Base-by-base conservation (phyloP, 2,888 invertebrate genomes). In the Aricia artaxerxes region DNA sequence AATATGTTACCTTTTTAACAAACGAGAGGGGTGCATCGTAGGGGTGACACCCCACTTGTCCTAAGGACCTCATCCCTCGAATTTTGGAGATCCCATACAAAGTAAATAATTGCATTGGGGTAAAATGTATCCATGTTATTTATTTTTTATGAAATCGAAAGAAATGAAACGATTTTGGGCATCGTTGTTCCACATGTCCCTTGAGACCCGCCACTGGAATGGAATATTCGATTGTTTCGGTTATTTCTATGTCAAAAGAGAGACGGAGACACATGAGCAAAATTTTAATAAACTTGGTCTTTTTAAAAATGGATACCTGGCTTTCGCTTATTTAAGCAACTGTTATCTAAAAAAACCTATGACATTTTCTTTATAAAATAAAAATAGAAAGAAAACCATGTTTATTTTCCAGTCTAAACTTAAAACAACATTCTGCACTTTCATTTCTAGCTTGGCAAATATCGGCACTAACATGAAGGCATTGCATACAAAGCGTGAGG, bases 31-130 rank as follows among this genome's bases (percentile, higher is more conserved):
- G 31, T 24, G 35, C 75, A 53, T 31, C 6, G 49, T 79, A 78
- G 78, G 81, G 81, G 82, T 78, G 82, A 76, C 80, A 80, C 81
- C 82, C 82, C 78, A 80, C 81, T 79, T 78, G 61, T 79, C 16
- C 78, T 73, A 16, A 38, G 61, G 79, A 77, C 78, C 80, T 78
- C 61, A 53, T 38, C 76, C 81, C 79, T 38, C 73, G 44, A 24
- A 69, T 73, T 80, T 57, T 61, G 60, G 77, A 80, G 77, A 80
- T 77, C 79, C 78, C 64, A 82, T 78, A n/a, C 49, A 77, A 77
- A 73, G 78, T 76, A 75, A 77, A 72, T 80, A 80, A 79, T 80
- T 81, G 60, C 78, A 13, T 11, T 77, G 78, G 75, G 64, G 77
- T 78, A 44, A 79, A 64, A 75, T 61, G n/a, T 75, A 75, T 75